Percentiles rank a stretch among this genome's conserved stretches.
These are phyloP conservation scores for Glareola pratincola DNA, from an alignment of 2,113 vertebrate species.

Conservation along the genomic window DNA sequence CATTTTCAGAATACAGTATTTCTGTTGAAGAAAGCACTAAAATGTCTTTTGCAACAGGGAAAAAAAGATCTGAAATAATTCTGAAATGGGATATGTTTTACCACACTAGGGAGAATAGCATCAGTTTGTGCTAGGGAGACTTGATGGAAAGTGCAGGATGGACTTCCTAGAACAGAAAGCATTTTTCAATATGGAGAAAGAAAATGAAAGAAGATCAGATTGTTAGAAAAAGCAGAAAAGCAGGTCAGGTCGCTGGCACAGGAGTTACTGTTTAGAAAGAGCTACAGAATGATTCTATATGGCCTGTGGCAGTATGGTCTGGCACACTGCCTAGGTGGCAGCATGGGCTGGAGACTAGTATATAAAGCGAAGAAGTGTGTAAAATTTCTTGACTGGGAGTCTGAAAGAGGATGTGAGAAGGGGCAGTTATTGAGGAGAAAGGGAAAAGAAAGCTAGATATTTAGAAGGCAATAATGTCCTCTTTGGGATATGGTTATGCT, in stretches of 20 bases:
- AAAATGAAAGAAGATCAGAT: background rate
- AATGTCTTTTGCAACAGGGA: background rate
- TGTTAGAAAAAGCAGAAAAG: background rate
- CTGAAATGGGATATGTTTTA: background rate
- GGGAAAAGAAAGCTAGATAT: background rate
- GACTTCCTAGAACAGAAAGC: background rate
- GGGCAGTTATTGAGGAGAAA: background rate
- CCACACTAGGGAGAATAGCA: background rate
- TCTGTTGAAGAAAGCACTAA: background rate
- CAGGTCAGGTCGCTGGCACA: background rate
- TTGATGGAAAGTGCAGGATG: background rate
- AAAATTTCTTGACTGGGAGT: background rate
- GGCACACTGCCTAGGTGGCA: no score
- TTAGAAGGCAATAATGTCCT: background rate
- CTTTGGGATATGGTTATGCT: background rate
- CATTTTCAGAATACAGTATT: background rate
- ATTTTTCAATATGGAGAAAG: background rate
- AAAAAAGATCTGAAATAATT: background rate
- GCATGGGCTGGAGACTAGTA: background rate
- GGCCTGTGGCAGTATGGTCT: background rate
- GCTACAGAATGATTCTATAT: background rate
- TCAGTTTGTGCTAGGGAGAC: background rate
- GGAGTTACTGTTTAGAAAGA: background rate
- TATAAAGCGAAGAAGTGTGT: background rate
- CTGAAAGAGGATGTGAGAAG: background rate